These are phyloP conservation scores for Hydriomena furcata DNA, from an alignment of 2,888 invertebrate species.

Conservation along the genomic window DNA sequence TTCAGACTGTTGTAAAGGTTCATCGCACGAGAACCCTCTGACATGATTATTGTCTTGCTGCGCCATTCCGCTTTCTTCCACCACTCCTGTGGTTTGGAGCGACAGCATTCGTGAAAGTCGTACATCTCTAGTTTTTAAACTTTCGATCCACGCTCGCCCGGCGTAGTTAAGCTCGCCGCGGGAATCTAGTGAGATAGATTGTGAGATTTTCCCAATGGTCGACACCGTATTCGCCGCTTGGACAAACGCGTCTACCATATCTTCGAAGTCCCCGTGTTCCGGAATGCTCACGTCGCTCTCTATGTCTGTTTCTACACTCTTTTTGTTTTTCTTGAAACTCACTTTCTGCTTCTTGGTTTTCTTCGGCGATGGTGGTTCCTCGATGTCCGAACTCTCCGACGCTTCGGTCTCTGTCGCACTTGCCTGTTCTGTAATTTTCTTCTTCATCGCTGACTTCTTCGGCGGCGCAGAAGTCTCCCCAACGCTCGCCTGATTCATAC, in stretches of 20 bases:
- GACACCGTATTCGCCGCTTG: slow-evolving; percentile 25
- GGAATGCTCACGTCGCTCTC: not conserved
- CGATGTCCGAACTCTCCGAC: too few relatives aligned
- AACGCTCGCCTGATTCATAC: not conserved
- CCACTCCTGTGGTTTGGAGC: slow-evolving; percentile 16
- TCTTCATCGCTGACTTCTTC: slow-evolving; percentile 6
- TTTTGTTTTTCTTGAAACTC: not conserved
- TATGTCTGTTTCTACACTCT: not conserved
- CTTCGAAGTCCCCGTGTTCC: slow-evolving; percentile 19
- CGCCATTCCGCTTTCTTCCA: slow-evolving; percentile 14
- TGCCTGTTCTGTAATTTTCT: too few relatives aligned
- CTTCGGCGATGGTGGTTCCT: too few relatives aligned
- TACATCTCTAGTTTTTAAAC: slow-evolving; percentile 28
- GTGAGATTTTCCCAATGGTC: slow-evolving; percentile 28
- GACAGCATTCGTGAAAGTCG: slow-evolving; percentile 17
- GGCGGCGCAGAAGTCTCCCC: slow-evolving; percentile 1
- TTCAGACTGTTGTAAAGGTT: slow-evolving; percentile 1
- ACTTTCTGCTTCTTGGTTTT: not conserved
- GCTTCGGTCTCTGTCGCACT: too few relatives aligned
- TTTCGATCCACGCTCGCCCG: slow-evolving; percentile 31
- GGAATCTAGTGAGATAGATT: slow-evolving; percentile 24
- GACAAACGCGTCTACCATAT: slow-evolving; percentile 18
- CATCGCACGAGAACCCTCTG: slow-evolving; percentile 5
- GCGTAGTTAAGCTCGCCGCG: slow-evolving; percentile 23
- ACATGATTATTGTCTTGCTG: not conserved